These are phyloP conservation scores for Gymnocephalus cernua DNA, from an alignment of 2,113 vertebrate species.

Conservation along the genomic window DNA sequence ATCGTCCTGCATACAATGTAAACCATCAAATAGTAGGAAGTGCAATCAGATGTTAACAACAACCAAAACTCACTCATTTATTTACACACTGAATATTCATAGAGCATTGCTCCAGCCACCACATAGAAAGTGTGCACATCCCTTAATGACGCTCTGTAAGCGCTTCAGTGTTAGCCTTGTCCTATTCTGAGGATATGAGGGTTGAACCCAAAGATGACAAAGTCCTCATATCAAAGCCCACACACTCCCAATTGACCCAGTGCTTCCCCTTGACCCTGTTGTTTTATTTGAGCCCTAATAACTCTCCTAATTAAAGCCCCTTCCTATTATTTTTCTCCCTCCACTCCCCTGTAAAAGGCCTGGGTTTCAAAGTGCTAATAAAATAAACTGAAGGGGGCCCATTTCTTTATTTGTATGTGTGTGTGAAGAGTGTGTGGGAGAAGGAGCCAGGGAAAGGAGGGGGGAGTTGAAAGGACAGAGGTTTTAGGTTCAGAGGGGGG, in stretches of 20 bases:
- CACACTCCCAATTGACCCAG: constrained; percentile 69
- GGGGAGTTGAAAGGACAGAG: constrained; percentile 50
- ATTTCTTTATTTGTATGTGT: constrained; percentile 81
- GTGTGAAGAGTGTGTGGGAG: constrained; percentile 75
- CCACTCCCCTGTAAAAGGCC: constrained; percentile 70
- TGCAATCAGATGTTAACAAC: constrained; percentile 7
- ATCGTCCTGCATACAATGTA: neutral
- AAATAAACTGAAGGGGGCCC: constrained; percentile 81
- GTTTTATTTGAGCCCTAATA: constrained; percentile 80
- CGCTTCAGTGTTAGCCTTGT: constrained; percentile 7
- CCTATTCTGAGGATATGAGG: constrained; percentile 21
- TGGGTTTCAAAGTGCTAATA: constrained; percentile 82
- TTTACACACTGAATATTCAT: neutral
- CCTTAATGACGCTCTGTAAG: neutral
- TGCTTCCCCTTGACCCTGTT: constrained; percentile 68
- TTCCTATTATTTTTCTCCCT: constrained; percentile 69
- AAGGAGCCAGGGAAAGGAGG: constrained; percentile 36
- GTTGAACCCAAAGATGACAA: constrained; percentile 63
- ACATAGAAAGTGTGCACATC: constrained; percentile 23
- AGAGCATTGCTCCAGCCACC: neutral
- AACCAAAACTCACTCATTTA: neutral
- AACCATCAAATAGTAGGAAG: neutral
- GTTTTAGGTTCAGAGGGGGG: constrained; percentile 79
- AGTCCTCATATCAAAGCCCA: constrained; percentile 65
- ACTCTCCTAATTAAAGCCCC: constrained; percentile 78